Conservation (phyloP, 2,888 invertebrate genomes). For the Diplolepis rosae region DNA sequence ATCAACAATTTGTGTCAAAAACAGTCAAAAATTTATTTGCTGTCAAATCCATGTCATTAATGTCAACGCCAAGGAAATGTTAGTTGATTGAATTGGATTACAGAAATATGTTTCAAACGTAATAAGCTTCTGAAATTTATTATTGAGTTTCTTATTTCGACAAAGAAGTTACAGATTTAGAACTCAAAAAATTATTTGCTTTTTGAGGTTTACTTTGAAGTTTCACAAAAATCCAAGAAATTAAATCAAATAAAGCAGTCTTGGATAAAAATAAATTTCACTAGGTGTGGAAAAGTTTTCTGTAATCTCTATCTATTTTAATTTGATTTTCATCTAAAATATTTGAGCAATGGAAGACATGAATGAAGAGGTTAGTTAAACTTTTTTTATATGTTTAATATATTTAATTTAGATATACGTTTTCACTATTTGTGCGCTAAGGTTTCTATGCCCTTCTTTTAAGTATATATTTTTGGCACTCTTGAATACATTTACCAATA, state of each 20-base stretch:
- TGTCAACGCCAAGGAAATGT: background rate
- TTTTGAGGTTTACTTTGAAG: background rate
- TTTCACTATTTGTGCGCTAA: no score
- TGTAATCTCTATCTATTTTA: background rate
- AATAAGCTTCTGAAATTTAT: background rate
- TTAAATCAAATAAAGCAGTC: background rate
- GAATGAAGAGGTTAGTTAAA: constrained; percentile 63
- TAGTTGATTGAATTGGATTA: background rate
- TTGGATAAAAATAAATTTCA: background rate
- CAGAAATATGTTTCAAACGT: no score
- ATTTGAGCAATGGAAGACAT: constrained; percentile 63
- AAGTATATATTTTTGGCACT: no score
- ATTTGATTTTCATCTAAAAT: background rate
- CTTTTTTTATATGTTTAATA: no score
- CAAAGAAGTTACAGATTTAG: background rate
- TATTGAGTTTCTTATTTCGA: background rate
- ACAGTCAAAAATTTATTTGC: background rate
- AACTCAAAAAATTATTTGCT: background rate
- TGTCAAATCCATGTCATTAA: background rate
- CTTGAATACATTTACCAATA: no score
- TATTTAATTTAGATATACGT: no score
- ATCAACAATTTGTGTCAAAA: no score
- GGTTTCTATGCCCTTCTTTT: no score
- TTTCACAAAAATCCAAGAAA: background rate
- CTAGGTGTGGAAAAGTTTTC: background rate